Base-by-base conservation (phyloP, 2,113 vertebrate genomes). In the Hypocryptadius cinnamomeus region DNA sequence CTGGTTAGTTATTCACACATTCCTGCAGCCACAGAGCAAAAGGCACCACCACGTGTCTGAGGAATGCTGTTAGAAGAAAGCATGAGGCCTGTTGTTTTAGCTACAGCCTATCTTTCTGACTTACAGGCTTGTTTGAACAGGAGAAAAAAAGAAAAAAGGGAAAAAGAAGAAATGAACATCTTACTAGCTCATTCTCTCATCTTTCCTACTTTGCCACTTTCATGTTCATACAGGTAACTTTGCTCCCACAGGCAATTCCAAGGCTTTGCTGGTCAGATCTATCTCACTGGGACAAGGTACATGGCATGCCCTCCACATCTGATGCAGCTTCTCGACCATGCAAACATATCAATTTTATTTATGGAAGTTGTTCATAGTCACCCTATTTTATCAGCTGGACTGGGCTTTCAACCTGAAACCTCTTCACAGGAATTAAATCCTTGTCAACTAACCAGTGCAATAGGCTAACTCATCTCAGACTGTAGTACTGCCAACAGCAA, bases 81-180 rank as follows among this genome's bases (percentile, higher is more conserved):
- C 31, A 45, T 6, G 28, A 40, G 42, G 33, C 61, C 23, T 74
- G 39, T 33, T 71, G n/a, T 76, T 92, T 84, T 54, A 79, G 61
- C 50, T 61, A 44, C n/a, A 68, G 65, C 17, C 69, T 80, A n/a
- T 25, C 24, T 65, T 86, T 84, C 61, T 5, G 5, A 31, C 25
- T 90, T 64, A 30, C 3, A 53, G 48, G 27, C 30, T 50, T 78
- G 39, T 81, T 92, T 71, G 57, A 94, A 81, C 37, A 73, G n/a
- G 47, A 87, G 40, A 0, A 13, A 23, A 9, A n/a, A 8, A 18
- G 2, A 13, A n/a, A 8, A 35, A 27, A 9, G 4, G 4, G 6
- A 5, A 15, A 10, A 8, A 3, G 12, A 22, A n/a, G 51, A 16
- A 35, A 79, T 21, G 4, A 86, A 47, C 5, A 19, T 35, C 20